Percentiles rank a stretch among this genome's conserved stretches.
phyloP scores from a whole-genome alignment of 1,140 invertebrate species.

The Pseudomyrmex flavicornis region DNA sequence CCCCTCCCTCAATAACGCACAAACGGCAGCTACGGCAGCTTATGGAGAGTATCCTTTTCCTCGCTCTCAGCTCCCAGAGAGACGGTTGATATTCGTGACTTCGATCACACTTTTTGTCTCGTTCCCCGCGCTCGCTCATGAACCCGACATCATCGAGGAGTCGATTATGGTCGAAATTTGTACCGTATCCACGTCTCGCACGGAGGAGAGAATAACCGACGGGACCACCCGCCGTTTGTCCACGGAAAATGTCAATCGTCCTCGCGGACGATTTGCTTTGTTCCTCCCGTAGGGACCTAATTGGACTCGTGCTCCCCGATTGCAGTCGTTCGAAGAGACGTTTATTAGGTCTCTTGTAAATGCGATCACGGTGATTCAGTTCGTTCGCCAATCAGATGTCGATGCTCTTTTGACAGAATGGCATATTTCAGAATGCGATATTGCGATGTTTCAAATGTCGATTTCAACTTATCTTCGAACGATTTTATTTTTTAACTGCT shows the following conservation, averaged over 20 bases:
- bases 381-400: conserved; percentile 19
- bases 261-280: conserved; percentile 35
- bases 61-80: conserved; percentile 24
- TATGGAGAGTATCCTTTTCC: conserved; percentile 12
- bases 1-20: conserved; percentile 44
- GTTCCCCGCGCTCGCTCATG: conserved; percentile 53
- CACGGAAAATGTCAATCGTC: conserved; percentile 48
- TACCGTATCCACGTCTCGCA: conserved; percentile 10
- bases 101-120: conserved; percentile 64
- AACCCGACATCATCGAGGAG: conserved; percentile 58
- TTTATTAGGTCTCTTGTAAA: conserved; percentile 37
- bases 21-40: conserved; percentile 35
- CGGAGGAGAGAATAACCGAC: background rate
- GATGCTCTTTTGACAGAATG: background rate
- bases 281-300: conserved; percentile 35
- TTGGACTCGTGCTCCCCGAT: conserved; percentile 32
- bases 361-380: conserved; percentile 18
- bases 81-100: conserved; percentile 47
- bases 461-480: background rate
- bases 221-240: conserved; percentile 48
- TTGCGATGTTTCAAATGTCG: background rate
- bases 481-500: background rate
- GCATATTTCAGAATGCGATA: conserved; percentile 2
- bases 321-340: conserved; percentile 13
- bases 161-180: conserved; percentile 52